Conservation (phyloP, 2,888 invertebrate genomes). For the Andrena hattorfiana region DNA sequence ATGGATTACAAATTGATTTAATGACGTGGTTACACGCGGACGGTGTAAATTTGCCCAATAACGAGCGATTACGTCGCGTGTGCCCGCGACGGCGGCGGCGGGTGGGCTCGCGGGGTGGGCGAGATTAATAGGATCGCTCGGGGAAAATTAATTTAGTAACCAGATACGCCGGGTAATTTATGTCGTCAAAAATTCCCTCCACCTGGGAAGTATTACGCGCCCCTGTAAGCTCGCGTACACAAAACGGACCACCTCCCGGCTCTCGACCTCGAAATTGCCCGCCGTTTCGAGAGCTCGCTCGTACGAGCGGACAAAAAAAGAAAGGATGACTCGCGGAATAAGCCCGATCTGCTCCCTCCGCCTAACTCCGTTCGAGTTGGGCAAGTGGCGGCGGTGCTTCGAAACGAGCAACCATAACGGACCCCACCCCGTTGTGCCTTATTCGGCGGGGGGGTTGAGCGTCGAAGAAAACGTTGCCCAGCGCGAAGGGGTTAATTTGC, state of each 20-base stretch:
- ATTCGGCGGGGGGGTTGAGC: slow-evolving; percentile 5
- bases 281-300: slow-evolving; percentile 52
- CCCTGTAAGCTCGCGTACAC: background rate
- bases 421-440: slow-evolving; percentile 56
- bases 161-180: slow-evolving; percentile 4
- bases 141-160: slow-evolving; percentile 3
- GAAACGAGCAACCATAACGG: slow-evolving; percentile 61
- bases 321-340: slow-evolving; percentile 66
- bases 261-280: slow-evolving; percentile 61
- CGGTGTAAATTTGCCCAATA: slow-evolving; percentile 29
- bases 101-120: background rate
- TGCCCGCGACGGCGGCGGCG: too few relatives aligned
- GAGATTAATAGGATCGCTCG: slow-evolving; percentile 13
- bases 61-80: slow-evolving; percentile 22
- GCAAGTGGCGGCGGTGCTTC: slow-evolving; percentile 55
- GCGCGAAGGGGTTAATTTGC: slow-evolving; percentile 61
- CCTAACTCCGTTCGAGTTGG: slow-evolving; percentile 37
- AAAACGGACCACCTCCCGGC: background rate
- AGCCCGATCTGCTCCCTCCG: slow-evolving; percentile 28
- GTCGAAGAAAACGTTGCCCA: slow-evolving; percentile 30
- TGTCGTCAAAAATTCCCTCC: background rate
- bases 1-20: slow-evolving; percentile 47
- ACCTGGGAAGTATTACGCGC: background rate
- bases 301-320: slow-evolving; percentile 38
- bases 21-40: slow-evolving; percentile 21